Conservation (phyloP, 2,888 invertebrate species). For the Fissipunctia ypsillon region DNA sequence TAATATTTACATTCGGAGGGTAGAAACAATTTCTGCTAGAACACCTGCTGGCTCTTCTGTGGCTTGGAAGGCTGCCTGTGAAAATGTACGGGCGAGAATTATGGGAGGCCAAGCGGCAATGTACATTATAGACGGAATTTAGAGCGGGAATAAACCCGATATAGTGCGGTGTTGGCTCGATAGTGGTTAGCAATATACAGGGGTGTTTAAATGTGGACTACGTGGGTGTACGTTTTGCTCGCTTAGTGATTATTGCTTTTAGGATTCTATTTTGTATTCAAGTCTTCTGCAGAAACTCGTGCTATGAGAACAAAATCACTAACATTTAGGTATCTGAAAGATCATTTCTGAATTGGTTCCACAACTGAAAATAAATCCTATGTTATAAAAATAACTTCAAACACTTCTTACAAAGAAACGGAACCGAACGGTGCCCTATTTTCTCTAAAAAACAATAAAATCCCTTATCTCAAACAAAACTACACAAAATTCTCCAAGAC, state of each 20-base stretch:
- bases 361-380: not conserved
- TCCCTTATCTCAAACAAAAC: constrained; percentile 12
- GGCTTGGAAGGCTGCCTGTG: constrained; percentile 78
- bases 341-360: not conserved
- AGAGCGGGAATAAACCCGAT: constrained; percentile 46
- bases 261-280: not conserved
- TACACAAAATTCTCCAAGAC: not conserved
- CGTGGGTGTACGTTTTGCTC: constrained; percentile 11
- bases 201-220: constrained; percentile 52
- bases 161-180: constrained; percentile 38
- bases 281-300: not conserved
- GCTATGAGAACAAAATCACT: not conserved
- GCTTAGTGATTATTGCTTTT: not conserved
- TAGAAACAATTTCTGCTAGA: constrained; percentile 84
- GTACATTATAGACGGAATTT: constrained; percentile 47
- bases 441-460: not conserved
- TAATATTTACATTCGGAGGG: constrained; percentile 87
- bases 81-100: constrained; percentile 68
- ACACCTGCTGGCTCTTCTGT: constrained; percentile 82
- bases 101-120: constrained; percentile 36
- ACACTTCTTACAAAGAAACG: not conserved
- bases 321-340: not conserved
- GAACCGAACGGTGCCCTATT: not conserved
- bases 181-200: constrained; percentile 36
- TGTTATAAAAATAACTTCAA: not conserved